Evolutionary conservation across 2,888 invertebrate genomes (phyloP), one percentile per base, ranked within the genome.

Genomic region (Calephelis perditalis): DNA sequence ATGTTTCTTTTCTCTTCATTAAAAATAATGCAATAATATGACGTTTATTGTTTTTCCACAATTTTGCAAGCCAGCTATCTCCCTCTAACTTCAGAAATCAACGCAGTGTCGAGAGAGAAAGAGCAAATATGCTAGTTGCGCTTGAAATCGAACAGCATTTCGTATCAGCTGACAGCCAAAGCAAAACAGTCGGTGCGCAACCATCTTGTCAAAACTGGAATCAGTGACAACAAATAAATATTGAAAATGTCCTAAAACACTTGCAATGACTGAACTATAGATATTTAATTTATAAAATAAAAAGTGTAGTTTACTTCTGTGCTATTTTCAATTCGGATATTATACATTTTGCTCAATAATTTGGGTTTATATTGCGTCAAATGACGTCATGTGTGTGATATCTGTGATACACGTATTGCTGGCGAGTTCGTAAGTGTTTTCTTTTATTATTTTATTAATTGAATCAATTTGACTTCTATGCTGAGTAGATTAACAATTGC

Each of bases 81-180:
- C 83, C 56, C 69, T 79, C 73, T 71, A 65, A 40, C 68, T 56
- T 52, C 4, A 3, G 0, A 1, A 10, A 37, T 15, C 10, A 46
- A 43, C 35, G 15, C 6, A 0, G 56, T 67, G 43, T 74, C 63
- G 63, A 70, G 71, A 86, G 68, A 61, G 82, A 81, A 79, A 78
- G 0, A 67, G 60, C 62, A 46, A 44, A 68, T 68, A 58, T 66
- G 62, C 67, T 66, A 64, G 65, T 73, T 80, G 70, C 76, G 78
- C 76, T 80, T 78, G 72, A 77, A 84, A 70, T 74, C 75, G 72
- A 84, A 80, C 84, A 80, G 81, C 75, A 70, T 79, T 81, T 85
- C 84, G 86, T 91, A 91, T 91, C 91, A 91, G 91, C 91, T 91
- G 91, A 91, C 91, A 91, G 88, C 82, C 91, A 91, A 91, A 91